A percentile compares a stretch with the other conserved stretches of the same genome.
These are phyloP conservation scores for Uria aalge DNA, from an alignment of 2,113 vertebrate species.

Conservation along the genomic window DNA sequence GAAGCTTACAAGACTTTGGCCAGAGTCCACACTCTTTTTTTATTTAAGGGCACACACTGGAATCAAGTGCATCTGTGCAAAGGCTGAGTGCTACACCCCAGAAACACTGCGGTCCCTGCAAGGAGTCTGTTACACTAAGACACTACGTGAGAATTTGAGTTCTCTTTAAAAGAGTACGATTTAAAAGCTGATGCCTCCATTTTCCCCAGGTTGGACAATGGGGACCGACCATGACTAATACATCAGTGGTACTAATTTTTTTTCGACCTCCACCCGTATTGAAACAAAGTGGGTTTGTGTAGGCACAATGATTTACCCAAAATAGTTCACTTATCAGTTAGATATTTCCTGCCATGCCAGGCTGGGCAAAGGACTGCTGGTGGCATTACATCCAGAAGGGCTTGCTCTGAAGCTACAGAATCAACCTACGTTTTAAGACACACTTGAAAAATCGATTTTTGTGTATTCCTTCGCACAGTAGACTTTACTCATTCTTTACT, in stretches of 20 bases:
- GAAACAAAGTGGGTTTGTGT: not conserved
- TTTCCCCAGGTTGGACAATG: not conserved
- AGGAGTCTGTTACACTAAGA: not conserved
- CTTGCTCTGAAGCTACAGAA: not conserved
- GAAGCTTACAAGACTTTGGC: not conserved
- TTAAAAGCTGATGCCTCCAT: not conserved
- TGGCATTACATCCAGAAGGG: not conserved
- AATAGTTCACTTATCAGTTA: slow-evolving; percentile 51
- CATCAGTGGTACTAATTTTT: not conserved
- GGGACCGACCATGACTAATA: not conserved
- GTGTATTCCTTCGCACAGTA: not conserved
- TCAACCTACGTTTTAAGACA: not conserved
- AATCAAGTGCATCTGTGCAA: not conserved
- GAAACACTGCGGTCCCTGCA: not conserved
- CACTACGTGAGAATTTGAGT: not conserved
- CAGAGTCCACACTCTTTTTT: not conserved
- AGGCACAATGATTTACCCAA: slow-evolving; percentile 7
- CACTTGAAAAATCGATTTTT: not conserved
- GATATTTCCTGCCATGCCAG: slow-evolving; percentile 11
- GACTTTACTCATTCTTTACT: not conserved
- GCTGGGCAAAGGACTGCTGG: not conserved
- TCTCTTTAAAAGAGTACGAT: not conserved
- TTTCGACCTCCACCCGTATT: not conserved
- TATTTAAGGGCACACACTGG: not conserved
- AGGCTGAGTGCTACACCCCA: not conserved